A percentile compares a stretch with the other conserved stretches of the same genome.
Evolutionary conservation across 2,888 invertebrate species (phyloP).

Genomic region (Morpho deidamia): DNA sequence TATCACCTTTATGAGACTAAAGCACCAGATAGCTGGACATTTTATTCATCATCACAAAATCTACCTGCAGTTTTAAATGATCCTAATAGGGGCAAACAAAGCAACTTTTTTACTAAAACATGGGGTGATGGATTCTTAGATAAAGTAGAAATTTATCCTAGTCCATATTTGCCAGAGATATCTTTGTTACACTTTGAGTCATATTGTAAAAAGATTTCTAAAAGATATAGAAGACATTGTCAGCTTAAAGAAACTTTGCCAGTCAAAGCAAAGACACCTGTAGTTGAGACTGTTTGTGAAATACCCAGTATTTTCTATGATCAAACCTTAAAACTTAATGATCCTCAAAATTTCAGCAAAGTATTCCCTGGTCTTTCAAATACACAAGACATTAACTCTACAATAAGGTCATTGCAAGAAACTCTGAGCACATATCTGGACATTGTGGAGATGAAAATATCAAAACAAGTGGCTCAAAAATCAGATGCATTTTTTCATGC

Average conservation of each 20-base stretch:
- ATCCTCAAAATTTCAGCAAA: constrained; percentile 88
- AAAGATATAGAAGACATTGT: constrained; percentile 81
- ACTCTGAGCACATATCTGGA: constrained; percentile 96
- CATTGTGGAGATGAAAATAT: constrained; percentile 95
- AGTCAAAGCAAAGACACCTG: constrained; percentile 64
- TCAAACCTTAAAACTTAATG: constrained; percentile 87
- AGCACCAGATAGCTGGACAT: constrained; percentile 83
- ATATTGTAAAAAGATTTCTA: constrained; percentile 89
- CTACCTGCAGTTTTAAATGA: constrained; percentile 97
- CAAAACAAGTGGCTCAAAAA: constrained; percentile 94
- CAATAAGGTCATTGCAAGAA: constrained; percentile 88
- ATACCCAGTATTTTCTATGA: constrained; percentile 93
- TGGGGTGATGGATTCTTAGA: constrained; percentile 98
- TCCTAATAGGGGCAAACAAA: constrained; percentile 93
- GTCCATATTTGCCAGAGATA: constrained; percentile 90
- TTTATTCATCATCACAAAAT: constrained; percentile 95
- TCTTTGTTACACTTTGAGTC: constrained; percentile 90
- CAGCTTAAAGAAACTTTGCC: constrained; percentile 69
- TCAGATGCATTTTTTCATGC: constrained; percentile 99
- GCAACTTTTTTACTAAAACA: constrained; percentile 96
- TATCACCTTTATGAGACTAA: constrained; percentile 72
- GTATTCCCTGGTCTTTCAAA: constrained; percentile 86
- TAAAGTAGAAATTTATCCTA: constrained; percentile 85
- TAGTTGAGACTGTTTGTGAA: constrained; percentile 75
- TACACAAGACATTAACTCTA: constrained; percentile 78